These are phyloP conservation scores for Eupithecia centaureata DNA, from an alignment of 2,888 invertebrate species.

Conservation along the genomic window DNA sequence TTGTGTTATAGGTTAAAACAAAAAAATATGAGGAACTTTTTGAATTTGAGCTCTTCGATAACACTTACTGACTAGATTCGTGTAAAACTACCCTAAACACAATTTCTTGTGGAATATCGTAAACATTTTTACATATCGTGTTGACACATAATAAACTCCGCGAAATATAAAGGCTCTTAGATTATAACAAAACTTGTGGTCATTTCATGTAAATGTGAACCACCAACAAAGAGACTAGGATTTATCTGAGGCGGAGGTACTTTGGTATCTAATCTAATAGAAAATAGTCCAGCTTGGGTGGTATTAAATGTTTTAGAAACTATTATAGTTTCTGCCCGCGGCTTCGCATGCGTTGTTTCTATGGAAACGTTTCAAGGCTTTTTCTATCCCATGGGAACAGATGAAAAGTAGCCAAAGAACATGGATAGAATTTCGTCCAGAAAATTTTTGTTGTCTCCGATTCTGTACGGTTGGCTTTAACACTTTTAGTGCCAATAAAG, in stretches of 20 bases:
- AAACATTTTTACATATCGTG: slow-evolving; percentile 29
- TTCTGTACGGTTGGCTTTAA: too few relatives aligned
- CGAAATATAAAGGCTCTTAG: slow-evolving; percentile 23
- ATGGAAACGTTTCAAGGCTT: too few relatives aligned
- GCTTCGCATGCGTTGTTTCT: too few relatives aligned
- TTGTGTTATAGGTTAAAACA: too few relatives aligned
- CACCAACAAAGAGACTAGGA: slow-evolving; percentile 27
- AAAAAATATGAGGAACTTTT: too few relatives aligned
- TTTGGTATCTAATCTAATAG: slow-evolving; percentile 19
- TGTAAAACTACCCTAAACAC: not conserved
- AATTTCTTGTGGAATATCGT: slow-evolving; percentile 3
- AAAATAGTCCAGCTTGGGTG: slow-evolving; percentile 26
- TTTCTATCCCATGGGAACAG: too few relatives aligned
- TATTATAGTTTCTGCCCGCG: not conserved
- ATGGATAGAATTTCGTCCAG: too few relatives aligned
- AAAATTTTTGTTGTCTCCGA: too few relatives aligned
- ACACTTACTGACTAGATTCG: not conserved
- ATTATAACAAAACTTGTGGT: slow-evolving; percentile 25
- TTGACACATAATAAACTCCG: slow-evolving; percentile 22
- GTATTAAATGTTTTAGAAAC: slow-evolving; percentile 15
- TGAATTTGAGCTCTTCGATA: not conserved
- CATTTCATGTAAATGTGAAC: slow-evolving; percentile 31
- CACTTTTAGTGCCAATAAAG: too few relatives aligned
- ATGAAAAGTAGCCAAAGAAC: too few relatives aligned
- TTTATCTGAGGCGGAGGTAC: slow-evolving; percentile 21